phyloP scores from a whole-genome alignment of 2,888 invertebrate species.

The Euphydryas editha region DNA sequence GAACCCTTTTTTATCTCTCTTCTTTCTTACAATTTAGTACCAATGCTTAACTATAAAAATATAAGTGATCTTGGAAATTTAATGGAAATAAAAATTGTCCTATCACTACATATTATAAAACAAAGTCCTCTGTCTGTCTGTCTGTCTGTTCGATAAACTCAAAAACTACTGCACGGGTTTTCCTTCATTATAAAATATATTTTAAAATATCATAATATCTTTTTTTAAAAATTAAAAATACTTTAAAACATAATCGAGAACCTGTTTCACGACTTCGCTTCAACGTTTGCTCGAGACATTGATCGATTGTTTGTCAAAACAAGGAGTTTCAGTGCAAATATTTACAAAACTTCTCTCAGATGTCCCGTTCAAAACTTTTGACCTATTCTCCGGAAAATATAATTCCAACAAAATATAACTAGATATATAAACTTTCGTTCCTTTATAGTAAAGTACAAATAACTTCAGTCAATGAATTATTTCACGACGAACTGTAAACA shows the following conservation, averaged over 20 bases:
- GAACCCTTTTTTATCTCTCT: no score
- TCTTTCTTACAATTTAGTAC: no score
- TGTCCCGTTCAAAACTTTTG: slow-evolving; percentile 12
- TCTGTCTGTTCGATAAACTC: no score
- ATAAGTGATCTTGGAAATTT: no score
- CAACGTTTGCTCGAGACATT: slow-evolving; percentile 37
- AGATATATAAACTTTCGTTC: slow-evolving; percentile 13
- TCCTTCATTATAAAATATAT: no score
- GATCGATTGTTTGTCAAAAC: slow-evolving; percentile 39
- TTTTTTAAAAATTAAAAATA: background rate
- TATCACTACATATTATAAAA: no score
- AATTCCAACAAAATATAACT: slow-evolving; percentile 20
- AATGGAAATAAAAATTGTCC: no score
- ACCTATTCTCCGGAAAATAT: slow-evolving; percentile 13
- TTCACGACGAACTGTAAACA: slow-evolving; percentile 2
- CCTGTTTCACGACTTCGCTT: slow-evolving; percentile 14
- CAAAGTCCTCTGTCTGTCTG: no score
- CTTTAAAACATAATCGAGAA: background rate
- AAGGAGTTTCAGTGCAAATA: slow-evolving; percentile 35
- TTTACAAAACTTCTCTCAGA: slow-evolving; percentile 22
- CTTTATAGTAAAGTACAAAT: slow-evolving; percentile 8
- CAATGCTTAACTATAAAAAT: no score
- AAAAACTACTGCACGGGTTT: no score
- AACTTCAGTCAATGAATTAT: slow-evolving; percentile 19
- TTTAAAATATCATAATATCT: background rate